These are phyloP conservation scores for Butorides virescens DNA, from an alignment of 2,113 vertebrate species.

Conservation along the genomic window DNA sequence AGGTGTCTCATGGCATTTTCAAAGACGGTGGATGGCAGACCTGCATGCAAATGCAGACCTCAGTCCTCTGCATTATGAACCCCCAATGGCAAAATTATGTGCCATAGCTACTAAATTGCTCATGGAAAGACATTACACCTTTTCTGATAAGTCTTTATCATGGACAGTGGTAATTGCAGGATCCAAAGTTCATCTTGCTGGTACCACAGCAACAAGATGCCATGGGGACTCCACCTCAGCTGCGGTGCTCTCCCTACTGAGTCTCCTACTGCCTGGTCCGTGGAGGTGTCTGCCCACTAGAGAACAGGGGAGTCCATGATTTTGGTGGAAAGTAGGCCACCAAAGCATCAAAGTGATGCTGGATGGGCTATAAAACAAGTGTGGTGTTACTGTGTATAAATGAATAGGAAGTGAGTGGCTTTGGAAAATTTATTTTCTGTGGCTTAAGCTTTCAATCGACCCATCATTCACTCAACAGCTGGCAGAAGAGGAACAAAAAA, in stretches of 20 bases:
- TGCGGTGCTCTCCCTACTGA: rapidly evolving
- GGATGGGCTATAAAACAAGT: not conserved
- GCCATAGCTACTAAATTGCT: not conserved
- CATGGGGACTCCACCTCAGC: too few species aligned
- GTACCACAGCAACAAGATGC: not conserved
- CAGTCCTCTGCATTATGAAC: not conserved
- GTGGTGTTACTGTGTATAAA: not conserved
- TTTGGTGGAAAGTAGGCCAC: not conserved
- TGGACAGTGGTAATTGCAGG: not conserved
- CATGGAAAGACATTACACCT: not conserved
- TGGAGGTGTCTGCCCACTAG: not conserved
- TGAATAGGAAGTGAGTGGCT: not conserved
- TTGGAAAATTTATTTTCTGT: not conserved
- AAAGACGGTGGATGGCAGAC: not conserved
- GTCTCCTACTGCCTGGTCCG: not conserved
- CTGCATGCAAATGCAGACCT: not conserved
- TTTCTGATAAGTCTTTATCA: not conserved
- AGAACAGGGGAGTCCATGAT: not conserved
- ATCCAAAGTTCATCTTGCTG: not conserved
- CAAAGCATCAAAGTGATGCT: not conserved
- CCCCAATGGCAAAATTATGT: not conserved
- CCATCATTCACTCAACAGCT: not conserved
- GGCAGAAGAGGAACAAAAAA: not conserved
- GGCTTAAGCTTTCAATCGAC: not conserved
- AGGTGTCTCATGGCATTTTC: not conserved